Base-by-base conservation (phyloP, 2,888 invertebrate genomes). In the Sesia bembeciformis region DNA sequence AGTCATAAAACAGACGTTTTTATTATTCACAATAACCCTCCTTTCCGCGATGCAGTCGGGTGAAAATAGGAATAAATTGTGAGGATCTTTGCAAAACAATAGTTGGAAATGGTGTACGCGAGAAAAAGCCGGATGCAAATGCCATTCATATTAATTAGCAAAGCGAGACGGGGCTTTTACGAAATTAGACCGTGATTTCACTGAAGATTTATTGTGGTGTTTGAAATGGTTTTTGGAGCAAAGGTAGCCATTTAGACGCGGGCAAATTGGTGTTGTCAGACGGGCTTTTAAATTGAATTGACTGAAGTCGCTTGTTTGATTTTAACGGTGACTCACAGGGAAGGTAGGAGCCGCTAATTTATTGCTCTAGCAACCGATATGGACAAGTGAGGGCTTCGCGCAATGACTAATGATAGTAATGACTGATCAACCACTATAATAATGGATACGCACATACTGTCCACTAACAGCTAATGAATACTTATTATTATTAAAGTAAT, bases 71-170 rank as follows among this genome's bases (percentile, higher is more conserved):
- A 85, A 88, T 85, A 88, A 87, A 88, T 89, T 87, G 84, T 81
- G 82, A 84, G 85, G 76, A 86, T 89, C 87, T 87, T 84, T 80
- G 80, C 87, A 84, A 88, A 88, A 89, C 88, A 89, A 89, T 89
- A 89, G 88, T 89, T 87, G 84, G 84, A 83, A 88, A 86, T 81
- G 81, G 82, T 82, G 78, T 80, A 81, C 81, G 84, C 78, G 87
- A 88, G 89, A 88, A 88, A 88, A 88, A 89, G 85, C 88, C 84
- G 87, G 87, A 88, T 89, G 88, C 86, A 89, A 89, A 88, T 86
- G 85, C 88, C 83, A 88, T 89, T 88, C 88, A 88, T 89, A 88
- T 89, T 89, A 89, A 89, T 89, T 89, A 89, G 87, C 84, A 88
- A 85, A 87, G 88, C 88, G 87, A 88, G 85, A 88, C 83, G 84